phyloP scores from a whole-genome alignment of 2,797 vertebrate genomes.

The Hippoglossus hippoglossus region DNA sequence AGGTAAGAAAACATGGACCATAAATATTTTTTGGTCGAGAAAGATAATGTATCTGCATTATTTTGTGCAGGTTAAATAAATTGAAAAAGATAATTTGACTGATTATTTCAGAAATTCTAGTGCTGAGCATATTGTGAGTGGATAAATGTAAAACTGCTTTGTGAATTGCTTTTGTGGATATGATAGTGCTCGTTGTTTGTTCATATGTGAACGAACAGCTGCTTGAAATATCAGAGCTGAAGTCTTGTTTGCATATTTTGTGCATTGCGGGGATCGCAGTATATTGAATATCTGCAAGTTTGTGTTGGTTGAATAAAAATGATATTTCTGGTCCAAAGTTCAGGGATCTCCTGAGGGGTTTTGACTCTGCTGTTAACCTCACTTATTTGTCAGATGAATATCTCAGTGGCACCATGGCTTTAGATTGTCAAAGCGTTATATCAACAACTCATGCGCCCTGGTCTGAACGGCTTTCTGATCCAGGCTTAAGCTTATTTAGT shows the following conservation, averaged over 20 bases:
- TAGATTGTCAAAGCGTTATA: constrained; percentile 1
- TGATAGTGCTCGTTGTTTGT: not conserved
- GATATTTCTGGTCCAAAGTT: constrained; percentile 15
- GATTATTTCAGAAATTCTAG: no score
- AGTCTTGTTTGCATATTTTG: constrained; percentile 11
- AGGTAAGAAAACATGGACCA: no score
- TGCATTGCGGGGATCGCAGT: not conserved
- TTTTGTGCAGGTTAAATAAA: no score
- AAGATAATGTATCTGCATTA: no score
- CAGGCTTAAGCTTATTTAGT: not conserved
- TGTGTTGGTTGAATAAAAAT: not conserved
- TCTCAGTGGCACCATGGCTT: not conserved
- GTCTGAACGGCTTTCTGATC: not conserved
- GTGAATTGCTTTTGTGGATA: not conserved
- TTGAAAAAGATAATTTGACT: no score
- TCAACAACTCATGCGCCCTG: not conserved
- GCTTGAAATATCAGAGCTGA: not conserved
- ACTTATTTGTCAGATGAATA: constrained; percentile 12
- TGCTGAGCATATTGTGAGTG: no score
- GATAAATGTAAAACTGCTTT: no score
- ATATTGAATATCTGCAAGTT: not conserved
- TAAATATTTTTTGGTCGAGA: no score
- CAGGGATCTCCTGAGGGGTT: constrained; percentile 11
- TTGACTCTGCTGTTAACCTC: constrained; percentile 23
- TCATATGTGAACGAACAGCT: not conserved